Evolutionary conservation across 2,888 invertebrate genomes (phyloP), one percentile per base, ranked within the genome.

Genomic region (Brachypalpus laphriformis): DNA sequence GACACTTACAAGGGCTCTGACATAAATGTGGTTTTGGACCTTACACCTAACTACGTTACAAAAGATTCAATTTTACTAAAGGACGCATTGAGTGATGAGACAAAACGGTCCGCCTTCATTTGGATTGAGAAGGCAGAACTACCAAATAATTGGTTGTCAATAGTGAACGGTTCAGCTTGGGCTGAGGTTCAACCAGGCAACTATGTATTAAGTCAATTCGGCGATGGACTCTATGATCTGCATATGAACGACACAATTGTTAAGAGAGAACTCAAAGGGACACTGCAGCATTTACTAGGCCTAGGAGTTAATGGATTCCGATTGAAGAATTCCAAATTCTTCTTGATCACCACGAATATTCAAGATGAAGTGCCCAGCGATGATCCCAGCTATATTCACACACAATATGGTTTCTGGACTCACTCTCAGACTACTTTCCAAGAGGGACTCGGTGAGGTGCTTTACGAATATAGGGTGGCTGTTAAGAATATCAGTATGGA

Each of bases 221-320:
- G 93, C 0, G 91, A 90, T 0, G 92, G 93, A 14, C 94, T 95
- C 88, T 96, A 98, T 0, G 97, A 98, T 90, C 93, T 98, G 3
- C 97, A 98, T 92, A 96, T 96, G 93, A 93, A 94, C 77, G 96
- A 97, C 89, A 92, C 93, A 0, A 90, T 91, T 0, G 96, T 97
- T 0, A 93, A 95, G 2, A 89, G 93, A 1, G 94, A 94, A 89
- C 95, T 97, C 87, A 93, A 95, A 88, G 92, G 93, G 0, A 95
- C 96, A 0, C 90, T 98, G 1, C 91, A 92, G 42, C 94, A 94
- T 87, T 97, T 98, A 94, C 89, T 98, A 86, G 92, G 94, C 3
- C 93, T 95, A 2, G 98, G 98, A 0, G 95, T 97, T 0, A 94
- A 94, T 87, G 99, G 99, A 3, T 95, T 99, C 89, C 94, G 97